Base-by-base conservation (phyloP, 2,797 vertebrate species). In the Sylvia borin region DNA sequence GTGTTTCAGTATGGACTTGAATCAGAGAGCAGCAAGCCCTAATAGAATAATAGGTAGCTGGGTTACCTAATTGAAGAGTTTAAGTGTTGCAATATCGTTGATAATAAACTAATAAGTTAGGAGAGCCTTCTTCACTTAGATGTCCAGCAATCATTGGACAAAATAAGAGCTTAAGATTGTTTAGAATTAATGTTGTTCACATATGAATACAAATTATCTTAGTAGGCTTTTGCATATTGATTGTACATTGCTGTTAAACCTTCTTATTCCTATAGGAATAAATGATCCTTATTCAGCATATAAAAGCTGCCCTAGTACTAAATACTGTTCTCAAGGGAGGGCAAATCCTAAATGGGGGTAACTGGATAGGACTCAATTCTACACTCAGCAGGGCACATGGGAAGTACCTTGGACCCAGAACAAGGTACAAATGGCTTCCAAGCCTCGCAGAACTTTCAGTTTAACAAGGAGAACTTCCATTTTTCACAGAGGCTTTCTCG, bases 261-360 rank as follows among this genome's bases (percentile, higher is more conserved):
- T 51, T 96, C 82, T 86, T 89, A 81, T 93, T 97, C 94, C 95
- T 93, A 92, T 96, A 98, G 97, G 98, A 97, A 97, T 97, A 98
- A 97, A 95, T 97, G 85, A 97, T 98, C 96, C 83, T 83, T 93
- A 77, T 79, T 92, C 92, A 96, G 93, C 85, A 94, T 95, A 96
- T 96, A 97, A 95, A 81, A 96, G 95, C 91, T 88, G 72, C 66
- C 96, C 92, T 88, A 93, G 85, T 96, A 97, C 97, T 97, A 97
- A 97, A 97, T 96, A 88, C 80, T 71, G 95, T 90, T 95, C 97
- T 94, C 96, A 88, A 80, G 77, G 76, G 92, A 89, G 81, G 71
- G 84, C 51, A 82, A 95, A 78, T 82, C 85, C 93, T 95, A 78
- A 94, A 93, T 82, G 64, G 64, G 95, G 93, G 65, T 66, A 84